phyloP scores from a whole-genome alignment of 2,797 vertebrate species.

The Neomorphus geoffroyi region DNA sequence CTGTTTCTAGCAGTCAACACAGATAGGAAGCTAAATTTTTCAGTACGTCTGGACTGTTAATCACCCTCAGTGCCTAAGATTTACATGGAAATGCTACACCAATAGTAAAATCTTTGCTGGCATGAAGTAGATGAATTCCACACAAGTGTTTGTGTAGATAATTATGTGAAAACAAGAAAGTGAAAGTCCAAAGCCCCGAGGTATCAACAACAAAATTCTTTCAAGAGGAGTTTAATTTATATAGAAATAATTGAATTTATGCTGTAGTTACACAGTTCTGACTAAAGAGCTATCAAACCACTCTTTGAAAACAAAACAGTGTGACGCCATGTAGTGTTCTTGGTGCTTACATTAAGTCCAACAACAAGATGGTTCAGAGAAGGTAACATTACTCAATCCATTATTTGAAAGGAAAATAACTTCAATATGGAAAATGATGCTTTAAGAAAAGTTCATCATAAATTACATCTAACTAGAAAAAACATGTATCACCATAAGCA shows the following conservation, averaged over 20 bases:
- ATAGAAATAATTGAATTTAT: slow-evolving; percentile 1
- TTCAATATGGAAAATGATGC: neutral
- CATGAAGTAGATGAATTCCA: neutral
- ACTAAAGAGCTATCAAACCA: neutral
- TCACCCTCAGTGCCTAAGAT: neutral
- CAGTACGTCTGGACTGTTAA: neutral
- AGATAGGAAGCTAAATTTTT: neutral
- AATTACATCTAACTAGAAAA: neutral
- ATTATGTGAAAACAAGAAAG: slow-evolving; percentile 27
- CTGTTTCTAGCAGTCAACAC: neutral
- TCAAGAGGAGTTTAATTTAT: slow-evolving; percentile 15
- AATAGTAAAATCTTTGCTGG: neutral
- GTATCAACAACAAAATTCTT: neutral
- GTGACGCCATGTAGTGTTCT: neutral
- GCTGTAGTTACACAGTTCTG: neutral
- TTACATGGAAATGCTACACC: neutral
- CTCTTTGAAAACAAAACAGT: neutral
- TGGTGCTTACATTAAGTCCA: neutral
- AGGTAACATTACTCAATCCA: neutral
- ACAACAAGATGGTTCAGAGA: neutral
- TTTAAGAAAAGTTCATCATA: neutral
- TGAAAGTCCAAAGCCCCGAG: slow-evolving; percentile 15
- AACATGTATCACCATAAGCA: accelerated
- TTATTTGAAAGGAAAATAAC: neutral
- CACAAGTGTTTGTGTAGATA: slow-evolving; percentile 8